Base-by-base conservation (phyloP, 2,888 invertebrate genomes). In the Hermaeophaga mercurialis region DNA sequence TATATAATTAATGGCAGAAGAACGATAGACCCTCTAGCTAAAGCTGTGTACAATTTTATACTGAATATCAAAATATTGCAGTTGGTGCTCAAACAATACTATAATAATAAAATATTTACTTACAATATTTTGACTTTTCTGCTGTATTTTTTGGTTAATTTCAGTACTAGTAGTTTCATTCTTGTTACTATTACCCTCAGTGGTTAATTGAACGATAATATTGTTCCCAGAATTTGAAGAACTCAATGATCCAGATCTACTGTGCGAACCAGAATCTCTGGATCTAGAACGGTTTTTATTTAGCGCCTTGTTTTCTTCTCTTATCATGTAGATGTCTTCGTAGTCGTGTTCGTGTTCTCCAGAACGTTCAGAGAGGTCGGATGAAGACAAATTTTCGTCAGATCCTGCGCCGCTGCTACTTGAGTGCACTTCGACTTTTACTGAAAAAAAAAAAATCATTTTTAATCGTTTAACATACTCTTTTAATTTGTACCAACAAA, bases 391-490 rank as follows among this genome's bases (percentile, higher is more conserved):
- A 55, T 84, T 85, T 74, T 84, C 85, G 60, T 85, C 85, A 18
- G 84, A 84, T 61, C 83, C 84, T 12, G 85, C 84, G 49, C 84
- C 85, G 64, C 84, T 84, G 63, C 84, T 85, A 57, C 84, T 84
- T n/a, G 88, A 88, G 80, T 93, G 92, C 46, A 92, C 87, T 79
- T 92, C 92, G 38, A 91, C 92, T 84, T 91, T 91, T 65, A 92
- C 91, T 31, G 31, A 31, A 31, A 31, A 22, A 22, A 22, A 5
- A 22, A 22, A 22, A 22, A 22, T 22, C 3, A 22, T 22, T n/a
- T n/a, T n/a, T n/a, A n/a, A n/a, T n/a, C n/a, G n/a, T n/a, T n/a
- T n/a, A n/a, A n/a, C n/a, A n/a, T n/a, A n/a, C n/a, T n/a, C n/a
- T n/a, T n/a, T n/a, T n/a, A n/a, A n/a, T n/a, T n/a, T n/a, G n/a